These are phyloP conservation scores for Cantharis flavilabris DNA, from an alignment of 2,888 invertebrate species.

Conservation along the genomic window DNA sequence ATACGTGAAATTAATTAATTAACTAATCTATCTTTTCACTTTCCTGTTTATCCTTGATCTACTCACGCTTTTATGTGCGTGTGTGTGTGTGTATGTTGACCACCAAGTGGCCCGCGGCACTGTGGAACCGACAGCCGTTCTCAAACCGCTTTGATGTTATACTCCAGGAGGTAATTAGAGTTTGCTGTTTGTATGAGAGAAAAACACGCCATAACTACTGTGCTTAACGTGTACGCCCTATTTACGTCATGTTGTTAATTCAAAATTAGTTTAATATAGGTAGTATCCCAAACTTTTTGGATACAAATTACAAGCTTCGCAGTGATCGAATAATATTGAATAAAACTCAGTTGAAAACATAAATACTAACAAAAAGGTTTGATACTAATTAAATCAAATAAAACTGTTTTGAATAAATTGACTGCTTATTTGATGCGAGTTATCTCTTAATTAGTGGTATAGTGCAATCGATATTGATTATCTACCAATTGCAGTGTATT, in stretches of 20 bases:
- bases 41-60: slow-evolving; percentile 32
- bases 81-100: slow-evolving; percentile 30
- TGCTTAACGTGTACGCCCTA: neutral
- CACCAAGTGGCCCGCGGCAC: slow-evolving; percentile 35
- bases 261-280: neutral
- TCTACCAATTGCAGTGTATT: neutral
- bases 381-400: neutral
- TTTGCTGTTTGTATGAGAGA: slow-evolving; percentile 39
- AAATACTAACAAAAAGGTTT: neutral
- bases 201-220: slow-evolving; percentile 26
- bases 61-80: slow-evolving; percentile 21
- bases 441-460: neutral
- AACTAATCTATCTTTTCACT: slow-evolving; percentile 19
- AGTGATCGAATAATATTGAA: neutral
- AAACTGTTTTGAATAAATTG: neutral
- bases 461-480: neutral
- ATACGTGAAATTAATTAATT: slow-evolving; percentile 25
- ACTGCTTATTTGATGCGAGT: neutral
- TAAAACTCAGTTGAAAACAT: neutral
- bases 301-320: neutral
- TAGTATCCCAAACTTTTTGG: neutral
- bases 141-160: slow-evolving; percentile 45
- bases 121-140: slow-evolving; percentile 40
- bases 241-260: neutral
- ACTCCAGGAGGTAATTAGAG: slow-evolving; percentile 45